These are phyloP conservation scores for Scaptomyza tumidula DNA, from an alignment of 2,888 invertebrate genomes.

Conservation along the genomic window DNA sequence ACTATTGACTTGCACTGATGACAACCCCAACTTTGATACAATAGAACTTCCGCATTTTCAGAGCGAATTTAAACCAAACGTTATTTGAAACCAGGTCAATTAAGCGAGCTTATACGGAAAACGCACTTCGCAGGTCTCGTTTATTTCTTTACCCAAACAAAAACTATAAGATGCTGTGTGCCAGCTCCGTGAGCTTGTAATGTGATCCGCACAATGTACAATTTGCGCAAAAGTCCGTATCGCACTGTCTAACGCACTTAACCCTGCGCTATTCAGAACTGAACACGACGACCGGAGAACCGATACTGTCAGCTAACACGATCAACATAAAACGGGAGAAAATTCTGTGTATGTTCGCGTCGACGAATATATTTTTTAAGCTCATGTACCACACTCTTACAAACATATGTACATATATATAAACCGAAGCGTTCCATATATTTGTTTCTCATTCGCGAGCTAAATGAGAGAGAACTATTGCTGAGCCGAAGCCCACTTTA, in stretches of 20 bases:
- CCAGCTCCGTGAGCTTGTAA: constrained; percentile 9
- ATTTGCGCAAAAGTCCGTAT: constrained; percentile 33
- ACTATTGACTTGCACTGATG: constrained; percentile 10
- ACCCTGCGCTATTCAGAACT: constrained; percentile 51
- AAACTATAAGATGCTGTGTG: constrained; percentile 9
- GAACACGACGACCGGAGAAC: constrained; percentile 73
- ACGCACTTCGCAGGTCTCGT: neutral
- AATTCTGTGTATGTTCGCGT: constrained; percentile 15
- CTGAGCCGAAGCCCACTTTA: constrained; percentile 10
- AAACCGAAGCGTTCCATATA: neutral
- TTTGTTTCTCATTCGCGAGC: neutral
- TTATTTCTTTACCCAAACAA: constrained; percentile 17
- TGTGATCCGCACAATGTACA: constrained; percentile 28
- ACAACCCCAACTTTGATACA: neutral
- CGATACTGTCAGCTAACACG: constrained; percentile 67
- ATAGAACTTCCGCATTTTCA: constrained; percentile 31
- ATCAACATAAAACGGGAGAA: constrained; percentile 52
- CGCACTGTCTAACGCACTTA: neutral
- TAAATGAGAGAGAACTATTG: constrained; percentile 1
- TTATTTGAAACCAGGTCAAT: constrained; percentile 65
- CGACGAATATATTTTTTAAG: neutral
- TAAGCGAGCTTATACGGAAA: constrained; percentile 42
- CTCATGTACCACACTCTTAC: neutral
- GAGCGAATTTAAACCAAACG: constrained; percentile 36
- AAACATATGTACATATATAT: neutral